A percentile compares a stretch with the other conserved stretches of the same genome.
Conservation (phyloP, 2,113 vertebrate species). For the Thomomys bottae region DNA sequence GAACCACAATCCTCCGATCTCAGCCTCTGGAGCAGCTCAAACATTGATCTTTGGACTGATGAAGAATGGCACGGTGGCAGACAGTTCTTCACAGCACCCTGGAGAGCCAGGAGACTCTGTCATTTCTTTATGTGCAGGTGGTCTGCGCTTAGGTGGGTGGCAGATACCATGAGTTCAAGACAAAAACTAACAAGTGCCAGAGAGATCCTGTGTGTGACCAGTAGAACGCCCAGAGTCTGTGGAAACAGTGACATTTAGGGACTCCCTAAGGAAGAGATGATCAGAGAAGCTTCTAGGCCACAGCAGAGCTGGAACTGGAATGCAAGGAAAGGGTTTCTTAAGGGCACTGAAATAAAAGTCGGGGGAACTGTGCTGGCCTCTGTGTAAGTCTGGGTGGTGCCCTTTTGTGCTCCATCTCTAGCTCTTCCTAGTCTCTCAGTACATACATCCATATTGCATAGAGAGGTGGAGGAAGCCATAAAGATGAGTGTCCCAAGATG, state of each 20-base stretch:
- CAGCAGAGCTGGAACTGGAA: background rate
- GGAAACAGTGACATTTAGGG: background rate
- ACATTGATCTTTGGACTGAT: accelerated
- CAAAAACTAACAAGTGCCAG: background rate
- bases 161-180: background rate
- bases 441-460: too few species aligned
- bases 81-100: background rate
- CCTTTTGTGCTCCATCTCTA: too few species aligned
- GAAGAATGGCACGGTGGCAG: background rate
- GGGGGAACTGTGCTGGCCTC: background rate
- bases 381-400: background rate
- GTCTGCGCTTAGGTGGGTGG: background rate
- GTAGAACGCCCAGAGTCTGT: background rate
- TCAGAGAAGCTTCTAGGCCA: background rate
- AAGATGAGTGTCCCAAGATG: too few species aligned
- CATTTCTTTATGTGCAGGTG: background rate
- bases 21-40: background rate
- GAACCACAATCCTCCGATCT: too few species aligned
- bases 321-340: background rate
- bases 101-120: background rate
- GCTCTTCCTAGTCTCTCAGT: too few species aligned
- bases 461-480: too few species aligned
- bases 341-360: background rate
- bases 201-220: background rate
- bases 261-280: background rate